Percentiles rank a stretch among this genome's conserved stretches.
Conservation (phyloP, 2,113 vertebrate species). For the Ascaphus truei region DNA sequence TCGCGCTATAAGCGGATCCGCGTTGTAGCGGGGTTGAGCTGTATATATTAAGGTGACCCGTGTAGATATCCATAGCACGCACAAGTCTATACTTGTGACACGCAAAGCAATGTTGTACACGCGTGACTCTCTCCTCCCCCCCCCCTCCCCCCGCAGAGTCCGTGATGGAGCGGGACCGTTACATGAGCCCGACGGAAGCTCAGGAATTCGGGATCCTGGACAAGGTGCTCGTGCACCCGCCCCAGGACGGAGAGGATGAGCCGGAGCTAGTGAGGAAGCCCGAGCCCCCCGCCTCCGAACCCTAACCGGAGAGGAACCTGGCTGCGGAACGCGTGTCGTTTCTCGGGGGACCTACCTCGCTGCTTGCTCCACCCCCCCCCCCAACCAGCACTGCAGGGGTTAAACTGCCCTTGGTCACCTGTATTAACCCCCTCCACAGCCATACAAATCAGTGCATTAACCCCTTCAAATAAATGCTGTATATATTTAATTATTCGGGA, state of each 20-base stretch:
- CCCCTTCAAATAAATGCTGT: background rate
- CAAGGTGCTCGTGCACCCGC: conserved; percentile 83
- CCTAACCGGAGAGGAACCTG: background rate
- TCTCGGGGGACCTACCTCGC: background rate
- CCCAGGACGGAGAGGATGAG: conserved; percentile 83
- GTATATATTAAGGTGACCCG: too few relatives aligned
- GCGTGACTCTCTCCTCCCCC: too few relatives aligned
- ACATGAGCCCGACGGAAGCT: conserved; percentile 90
- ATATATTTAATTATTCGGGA: background rate
- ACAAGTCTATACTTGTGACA: too few relatives aligned
- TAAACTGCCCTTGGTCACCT: background rate
- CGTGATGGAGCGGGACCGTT: conserved; percentile 85
- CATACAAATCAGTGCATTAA: background rate
- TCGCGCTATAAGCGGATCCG: too few relatives aligned
- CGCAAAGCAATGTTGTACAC: too few relatives aligned
- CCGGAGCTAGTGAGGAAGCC: conserved; percentile 71
- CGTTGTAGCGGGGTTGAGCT: too few relatives aligned
- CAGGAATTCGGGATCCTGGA: conserved; percentile 89
- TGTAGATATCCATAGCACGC: too few relatives aligned
- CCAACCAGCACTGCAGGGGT: background rate
- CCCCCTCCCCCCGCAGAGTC: conserved; percentile 62
- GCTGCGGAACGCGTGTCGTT: background rate
- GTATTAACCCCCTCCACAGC: background rate
- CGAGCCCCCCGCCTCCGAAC: conserved; percentile 42
- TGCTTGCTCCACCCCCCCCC: background rate